These are phyloP conservation scores for Petromus typicus DNA, from an alignment of 2,113 vertebrate genomes.

Conservation along the genomic window DNA sequence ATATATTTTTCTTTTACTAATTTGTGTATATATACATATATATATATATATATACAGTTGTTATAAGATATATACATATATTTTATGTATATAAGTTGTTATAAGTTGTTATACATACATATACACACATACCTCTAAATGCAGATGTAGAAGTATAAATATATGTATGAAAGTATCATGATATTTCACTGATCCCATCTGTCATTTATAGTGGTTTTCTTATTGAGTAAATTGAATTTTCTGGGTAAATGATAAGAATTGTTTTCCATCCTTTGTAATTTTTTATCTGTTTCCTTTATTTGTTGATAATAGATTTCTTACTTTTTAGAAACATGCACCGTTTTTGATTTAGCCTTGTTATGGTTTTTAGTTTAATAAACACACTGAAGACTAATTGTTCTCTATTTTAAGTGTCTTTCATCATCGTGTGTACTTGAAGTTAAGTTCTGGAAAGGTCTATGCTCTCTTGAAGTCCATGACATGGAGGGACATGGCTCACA, in stretches of 20 bases:
- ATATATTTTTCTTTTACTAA: too few species aligned
- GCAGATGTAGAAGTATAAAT: neutral
- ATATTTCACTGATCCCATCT: neutral
- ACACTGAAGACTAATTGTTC: too few species aligned
- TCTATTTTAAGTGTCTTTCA: neutral
- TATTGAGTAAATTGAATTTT: neutral
- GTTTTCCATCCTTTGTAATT: neutral
- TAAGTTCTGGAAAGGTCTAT: neutral
- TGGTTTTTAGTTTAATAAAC: too few species aligned
- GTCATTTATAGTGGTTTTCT: neutral
- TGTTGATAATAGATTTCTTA: too few species aligned
- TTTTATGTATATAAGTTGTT: neutral
- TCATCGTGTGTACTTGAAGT: neutral
- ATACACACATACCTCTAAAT: neutral
- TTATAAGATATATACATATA: neutral
- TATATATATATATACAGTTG: neutral
- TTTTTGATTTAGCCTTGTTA: too few species aligned
- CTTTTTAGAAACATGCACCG: too few species aligned
- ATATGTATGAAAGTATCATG: neutral
- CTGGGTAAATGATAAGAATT: neutral
- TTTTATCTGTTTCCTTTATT: too few species aligned
- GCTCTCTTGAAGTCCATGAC: neutral
- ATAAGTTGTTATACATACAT: too few species aligned
- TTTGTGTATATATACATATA: neutral
- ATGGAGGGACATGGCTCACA: neutral